Percentiles rank a stretch among this genome's conserved stretches.
phyloP scores from a whole-genome alignment of 1,140 invertebrate species.

The Hypothenemus hampei region DNA sequence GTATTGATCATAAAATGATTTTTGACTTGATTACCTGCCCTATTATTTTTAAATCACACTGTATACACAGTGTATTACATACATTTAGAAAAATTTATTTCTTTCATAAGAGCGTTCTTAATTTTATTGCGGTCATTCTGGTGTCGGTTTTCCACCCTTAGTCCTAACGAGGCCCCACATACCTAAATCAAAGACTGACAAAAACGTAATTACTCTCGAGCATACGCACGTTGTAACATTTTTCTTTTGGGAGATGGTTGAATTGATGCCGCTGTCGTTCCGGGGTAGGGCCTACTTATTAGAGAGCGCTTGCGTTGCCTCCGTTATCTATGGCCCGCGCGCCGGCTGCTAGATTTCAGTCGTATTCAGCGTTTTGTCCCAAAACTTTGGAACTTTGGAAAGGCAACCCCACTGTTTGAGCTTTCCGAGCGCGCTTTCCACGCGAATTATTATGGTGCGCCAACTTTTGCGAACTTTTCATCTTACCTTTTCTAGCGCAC shows the following conservation, averaged over 20 bases:
- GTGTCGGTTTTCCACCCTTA: not conserved
- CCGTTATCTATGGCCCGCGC: slow-evolving; percentile 29
- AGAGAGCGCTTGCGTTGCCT: slow-evolving; percentile 28
- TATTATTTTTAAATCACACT: too few relatives aligned
- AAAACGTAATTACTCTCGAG: slow-evolving; percentile 18
- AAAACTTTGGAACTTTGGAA: too few relatives aligned
- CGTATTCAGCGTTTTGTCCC: slow-evolving; percentile 30
- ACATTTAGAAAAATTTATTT: too few relatives aligned
- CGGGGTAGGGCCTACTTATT: slow-evolving; percentile 27
- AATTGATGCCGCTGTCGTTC: too few relatives aligned
- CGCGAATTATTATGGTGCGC: slow-evolving; percentile 4
- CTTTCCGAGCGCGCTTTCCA: slow-evolving; percentile 14
- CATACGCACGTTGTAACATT: slow-evolving; percentile 2
- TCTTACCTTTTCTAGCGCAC: slow-evolving; percentile 4
- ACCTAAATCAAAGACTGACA: slow-evolving; percentile 3
- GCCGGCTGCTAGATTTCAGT: slow-evolving; percentile 31
- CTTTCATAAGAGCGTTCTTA: too few relatives aligned
- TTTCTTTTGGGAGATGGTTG: slow-evolving; percentile 24
- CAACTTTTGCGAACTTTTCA: slow-evolving; percentile 20
- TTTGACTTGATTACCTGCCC: too few relatives aligned
- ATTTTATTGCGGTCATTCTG: not conserved
- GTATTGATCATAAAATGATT: too few relatives aligned
- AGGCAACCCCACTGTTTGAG: slow-evolving; percentile 8
- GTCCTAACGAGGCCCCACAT: not conserved
- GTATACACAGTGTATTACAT: too few relatives aligned